Conservation (phyloP, 2,888 invertebrate genomes). For the Brachypalpus laphriformis region DNA sequence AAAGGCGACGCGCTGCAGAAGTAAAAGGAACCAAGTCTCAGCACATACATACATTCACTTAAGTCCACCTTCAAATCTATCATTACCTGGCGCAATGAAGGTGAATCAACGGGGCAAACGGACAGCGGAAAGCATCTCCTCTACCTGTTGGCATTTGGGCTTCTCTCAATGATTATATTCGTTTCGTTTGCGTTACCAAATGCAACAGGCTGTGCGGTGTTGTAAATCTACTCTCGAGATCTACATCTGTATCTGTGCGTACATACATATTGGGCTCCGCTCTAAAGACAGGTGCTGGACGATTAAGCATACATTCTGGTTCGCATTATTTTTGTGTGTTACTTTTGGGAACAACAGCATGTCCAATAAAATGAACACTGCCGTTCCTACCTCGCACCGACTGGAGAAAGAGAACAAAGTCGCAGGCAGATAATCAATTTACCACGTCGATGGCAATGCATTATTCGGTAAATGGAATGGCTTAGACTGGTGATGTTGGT, state of each 20-base stretch:
- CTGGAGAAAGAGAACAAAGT: conserved; percentile 37
- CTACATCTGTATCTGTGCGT: conserved; percentile 57
- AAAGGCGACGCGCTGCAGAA: conserved; percentile 17
- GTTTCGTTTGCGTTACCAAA: conserved; percentile 54
- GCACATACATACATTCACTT: conserved; percentile 59
- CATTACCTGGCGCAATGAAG: conserved; percentile 53
- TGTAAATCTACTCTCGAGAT: conserved; percentile 61
- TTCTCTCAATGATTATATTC: conserved; percentile 39
- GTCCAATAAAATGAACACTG: conserved; percentile 55
- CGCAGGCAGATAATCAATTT: conserved; percentile 61
- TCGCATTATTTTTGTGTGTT: conserved; percentile 19
- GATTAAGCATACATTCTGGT: conserved; percentile 58
- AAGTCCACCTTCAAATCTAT: conserved; percentile 71
- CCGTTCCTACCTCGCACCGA: conserved; percentile 13
- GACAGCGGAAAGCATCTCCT: conserved; percentile 23
- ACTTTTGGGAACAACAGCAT: conserved; percentile 57
- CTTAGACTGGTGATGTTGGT: background rate
- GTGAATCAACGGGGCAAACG: conserved; percentile 26
- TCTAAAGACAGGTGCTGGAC: conserved; percentile 68
- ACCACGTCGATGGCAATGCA: conserved; percentile 35
- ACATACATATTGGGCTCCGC: conserved; percentile 34
- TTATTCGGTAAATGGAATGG: conserved; percentile 20
- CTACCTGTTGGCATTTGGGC: conserved; percentile 52
- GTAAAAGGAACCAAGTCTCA: conserved; percentile 47
- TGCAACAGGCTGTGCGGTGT: conserved; percentile 65